A percentile compares a stretch with the other conserved stretches of the same genome.
Evolutionary conservation across 1,140 invertebrate genomes (phyloP).

Genomic region (Drosophila suzukii): DNA sequence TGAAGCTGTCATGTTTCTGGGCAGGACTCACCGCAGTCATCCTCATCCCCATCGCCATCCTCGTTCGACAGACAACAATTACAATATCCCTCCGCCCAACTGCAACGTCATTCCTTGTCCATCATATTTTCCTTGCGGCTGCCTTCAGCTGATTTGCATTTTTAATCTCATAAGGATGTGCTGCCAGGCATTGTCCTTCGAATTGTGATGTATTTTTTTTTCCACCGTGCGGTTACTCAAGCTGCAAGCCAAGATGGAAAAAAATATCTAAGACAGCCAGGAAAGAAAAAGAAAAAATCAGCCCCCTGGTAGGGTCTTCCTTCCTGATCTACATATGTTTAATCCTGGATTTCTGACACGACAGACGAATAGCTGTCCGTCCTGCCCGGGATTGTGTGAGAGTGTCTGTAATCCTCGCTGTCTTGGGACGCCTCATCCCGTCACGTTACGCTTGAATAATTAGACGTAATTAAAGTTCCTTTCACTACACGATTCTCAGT

Average conservation of each 20-base stretch:
- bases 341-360: constrained; percentile 80
- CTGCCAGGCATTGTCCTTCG: constrained; percentile 66
- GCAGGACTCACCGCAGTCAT: constrained; percentile 60
- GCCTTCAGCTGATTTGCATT: constrained; percentile 81
- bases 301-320: constrained; percentile 26
- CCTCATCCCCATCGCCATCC: constrained; percentile 11
- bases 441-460: constrained; percentile 78
- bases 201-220: constrained; percentile 46
- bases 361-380: constrained; percentile 45
- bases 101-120: constrained; percentile 56
- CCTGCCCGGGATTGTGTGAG: constrained; percentile 20
- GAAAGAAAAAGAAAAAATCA: constrained; percentile 42
- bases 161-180: constrained; percentile 84
- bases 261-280: constrained; percentile 45
- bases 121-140: constrained; percentile 74
- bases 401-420: constrained; percentile 46
- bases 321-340: constrained; percentile 76
- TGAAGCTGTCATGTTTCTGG: constrained; percentile 83
- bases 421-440: constrained; percentile 40
- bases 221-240: constrained; percentile 53
- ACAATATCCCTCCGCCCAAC: constrained; percentile 55
- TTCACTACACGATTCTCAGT: constrained; percentile 26
- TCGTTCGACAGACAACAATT: constrained; percentile 71
- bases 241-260: constrained; percentile 59
- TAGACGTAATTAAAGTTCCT: constrained; percentile 78